Base-by-base conservation (phyloP, 2,888 invertebrate species). In the Pedicia rivosa region DNA sequence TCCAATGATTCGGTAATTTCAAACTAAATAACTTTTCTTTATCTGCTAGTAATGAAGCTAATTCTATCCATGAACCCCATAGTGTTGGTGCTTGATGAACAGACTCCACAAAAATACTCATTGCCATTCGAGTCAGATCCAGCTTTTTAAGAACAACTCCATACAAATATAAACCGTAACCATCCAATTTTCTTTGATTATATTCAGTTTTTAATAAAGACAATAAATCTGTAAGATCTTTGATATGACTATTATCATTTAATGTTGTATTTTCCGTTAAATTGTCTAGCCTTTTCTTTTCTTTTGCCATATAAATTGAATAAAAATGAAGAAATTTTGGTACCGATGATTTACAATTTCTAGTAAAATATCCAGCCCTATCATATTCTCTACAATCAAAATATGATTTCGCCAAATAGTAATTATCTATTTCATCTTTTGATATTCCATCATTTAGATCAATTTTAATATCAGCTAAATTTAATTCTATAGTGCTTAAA, bases 11-110 rank as follows among this genome's bases (percentile, higher is more conserved):
- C 0, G 92, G 91, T 28, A 81, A 56, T 40, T 70, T 67, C 4
- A 78, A 54, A 3, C 68, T 65, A 40, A 73, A 67, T 14, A 81
- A 53, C 35, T 78, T 81, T 50, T 84, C 82, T 57, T 79, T 78
- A 49, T 86, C 83, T 43, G 76, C 73, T 37, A 95, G 77, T 2
- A 97, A 63, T 7, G 80, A 74, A 0, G 90, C 81, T 10, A 98
- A 63, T 57, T 95, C 94, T 24, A 87, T 67, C 88, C 97, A 98
- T 0, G 94, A 83, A 28, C 88, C 80, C 97, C 97, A 98, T 41
- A 92, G 72, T 50, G 86, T 74, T 1, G 92, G 92, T 37, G 79
- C 74, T 28, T 72, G 66, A 40, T 76, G 72, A 9, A 90, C 72
- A 1, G 92, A 73, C 50, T 84, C 77, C 14, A 82, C 69, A 28